Conservation (phyloP, 2,797 vertebrate genomes). For the Ciconia nigra region DNA sequence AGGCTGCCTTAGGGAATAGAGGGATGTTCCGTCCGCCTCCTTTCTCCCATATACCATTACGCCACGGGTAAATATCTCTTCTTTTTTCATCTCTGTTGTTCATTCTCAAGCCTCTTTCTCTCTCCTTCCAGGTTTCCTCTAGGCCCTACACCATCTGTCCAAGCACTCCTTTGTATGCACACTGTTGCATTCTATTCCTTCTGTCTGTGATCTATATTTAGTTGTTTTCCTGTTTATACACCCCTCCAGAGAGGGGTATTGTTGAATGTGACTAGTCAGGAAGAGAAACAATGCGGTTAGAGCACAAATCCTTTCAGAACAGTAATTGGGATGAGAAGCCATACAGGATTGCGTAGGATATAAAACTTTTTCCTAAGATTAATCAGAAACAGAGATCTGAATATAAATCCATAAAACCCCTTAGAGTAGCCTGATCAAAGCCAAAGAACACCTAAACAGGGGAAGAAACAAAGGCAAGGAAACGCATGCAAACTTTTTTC, state of each 20-base stretch:
- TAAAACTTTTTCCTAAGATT: background rate
- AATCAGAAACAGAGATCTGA: background rate
- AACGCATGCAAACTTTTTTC: background rate
- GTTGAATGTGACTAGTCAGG: conserved; percentile 46
- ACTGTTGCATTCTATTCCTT: conserved; percentile 29
- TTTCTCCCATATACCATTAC: background rate
- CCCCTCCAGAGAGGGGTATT: conserved; percentile 4
- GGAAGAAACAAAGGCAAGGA: background rate
- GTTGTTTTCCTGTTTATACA: conserved; percentile 56
- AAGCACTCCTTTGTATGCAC: background rate
- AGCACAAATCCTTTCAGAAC: conserved; percentile 2
- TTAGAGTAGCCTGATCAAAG: background rate
- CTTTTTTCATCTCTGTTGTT: background rate
- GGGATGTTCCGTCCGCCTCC: background rate
- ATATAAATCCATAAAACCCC: background rate
- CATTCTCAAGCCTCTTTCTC: background rate
- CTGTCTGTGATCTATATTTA: conserved; percentile 50
- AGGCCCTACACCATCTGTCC: background rate
- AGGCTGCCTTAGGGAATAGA: background rate
- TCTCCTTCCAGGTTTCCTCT: background rate
- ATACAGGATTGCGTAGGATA: background rate
- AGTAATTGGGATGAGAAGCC: background rate
- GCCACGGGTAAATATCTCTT: fast-evolving
- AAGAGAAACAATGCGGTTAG: conserved; percentile 29
- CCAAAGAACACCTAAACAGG: background rate